A percentile compares a stretch with the other conserved stretches of the same genome.
Evolutionary conservation across 2,113 vertebrate species (phyloP).

Genomic region (Gallinago undulata): DNA sequence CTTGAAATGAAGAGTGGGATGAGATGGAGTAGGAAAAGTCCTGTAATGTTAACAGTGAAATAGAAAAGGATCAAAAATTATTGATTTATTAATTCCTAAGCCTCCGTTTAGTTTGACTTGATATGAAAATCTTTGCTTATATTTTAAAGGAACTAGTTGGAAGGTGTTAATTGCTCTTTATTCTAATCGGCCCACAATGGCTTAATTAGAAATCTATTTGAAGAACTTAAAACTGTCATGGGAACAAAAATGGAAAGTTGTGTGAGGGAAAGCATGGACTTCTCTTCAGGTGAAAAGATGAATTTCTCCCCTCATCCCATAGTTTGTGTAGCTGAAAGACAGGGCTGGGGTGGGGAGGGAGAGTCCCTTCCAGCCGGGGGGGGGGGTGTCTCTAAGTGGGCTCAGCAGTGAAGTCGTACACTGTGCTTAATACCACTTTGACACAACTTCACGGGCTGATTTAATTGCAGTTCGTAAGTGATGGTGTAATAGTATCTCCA

Average conservation of each 20-base stretch:
- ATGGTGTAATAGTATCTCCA: not conserved
- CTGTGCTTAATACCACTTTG: not conserved
- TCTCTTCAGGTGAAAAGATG: not conserved
- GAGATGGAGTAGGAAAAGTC: not conserved
- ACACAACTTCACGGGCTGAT: not conserved
- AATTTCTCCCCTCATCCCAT: not conserved
- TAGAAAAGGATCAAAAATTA: not conserved
- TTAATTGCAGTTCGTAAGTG: not conserved
- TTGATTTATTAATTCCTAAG: not conserved
- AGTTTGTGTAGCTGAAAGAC: not conserved
- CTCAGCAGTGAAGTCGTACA: too few species aligned
- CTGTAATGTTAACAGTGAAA: not conserved
- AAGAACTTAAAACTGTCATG: not conserved
- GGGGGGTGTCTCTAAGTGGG: not conserved
- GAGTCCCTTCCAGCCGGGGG: fast-evolving
- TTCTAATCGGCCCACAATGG: not conserved
- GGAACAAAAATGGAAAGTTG: not conserved
- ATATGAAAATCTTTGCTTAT: not conserved
- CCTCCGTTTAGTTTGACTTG: not conserved
- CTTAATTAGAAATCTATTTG: not conserved
- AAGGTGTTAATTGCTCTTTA: not conserved
- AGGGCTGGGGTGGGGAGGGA: not conserved
- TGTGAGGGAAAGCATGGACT: not conserved
- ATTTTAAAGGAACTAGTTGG: not conserved
- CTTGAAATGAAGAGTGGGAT: not conserved